These are phyloP conservation scores for Chrysocyon brachyurus DNA, from an alignment of 2,797 vertebrate genomes.

Conservation along the genomic window DNA sequence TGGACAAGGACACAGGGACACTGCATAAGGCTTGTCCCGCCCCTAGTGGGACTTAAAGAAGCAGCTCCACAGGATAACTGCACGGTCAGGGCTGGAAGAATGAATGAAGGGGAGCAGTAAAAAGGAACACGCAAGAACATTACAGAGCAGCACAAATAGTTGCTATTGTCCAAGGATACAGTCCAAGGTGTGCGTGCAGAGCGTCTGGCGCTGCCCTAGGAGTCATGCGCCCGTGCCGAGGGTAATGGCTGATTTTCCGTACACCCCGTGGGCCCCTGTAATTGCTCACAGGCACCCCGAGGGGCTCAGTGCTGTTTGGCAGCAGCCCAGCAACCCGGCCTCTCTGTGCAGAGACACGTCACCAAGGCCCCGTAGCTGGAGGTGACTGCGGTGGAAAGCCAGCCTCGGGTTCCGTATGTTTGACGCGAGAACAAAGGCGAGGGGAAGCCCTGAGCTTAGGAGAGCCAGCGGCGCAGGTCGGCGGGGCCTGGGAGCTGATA, in stretches of 20 bases:
- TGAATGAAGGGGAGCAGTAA: fast-evolving
- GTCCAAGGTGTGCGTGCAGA: fast-evolving
- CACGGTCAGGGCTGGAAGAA: not conserved
- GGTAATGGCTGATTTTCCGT: fast-evolving
- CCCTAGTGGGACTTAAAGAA: not conserved
- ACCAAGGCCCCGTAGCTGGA: not conserved
- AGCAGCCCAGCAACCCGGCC: not conserved
- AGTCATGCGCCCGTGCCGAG: no score
- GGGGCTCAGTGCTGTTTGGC: no score
- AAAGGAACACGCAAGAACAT: fast-evolving
- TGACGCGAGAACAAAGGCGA: not conserved
- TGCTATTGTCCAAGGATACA: fast-evolving
- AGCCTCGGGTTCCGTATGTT: not conserved
- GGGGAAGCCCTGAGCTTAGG: not conserved
- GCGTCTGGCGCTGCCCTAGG: fast-evolving
- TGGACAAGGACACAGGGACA: no score
- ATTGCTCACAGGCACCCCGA: fast-evolving
- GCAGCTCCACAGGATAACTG: fast-evolving
- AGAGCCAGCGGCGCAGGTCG: fast-evolving
- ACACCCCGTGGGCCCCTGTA: not conserved
- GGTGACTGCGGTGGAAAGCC: not conserved
- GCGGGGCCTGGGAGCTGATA: fast-evolving
- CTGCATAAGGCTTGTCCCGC: fast-evolving
- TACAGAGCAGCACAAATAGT: fast-evolving
- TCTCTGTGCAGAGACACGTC: not conserved